These are phyloP conservation scores for Nothocercus julius DNA, from an alignment of 2,113 vertebrate genomes.

Conservation along the genomic window DNA sequence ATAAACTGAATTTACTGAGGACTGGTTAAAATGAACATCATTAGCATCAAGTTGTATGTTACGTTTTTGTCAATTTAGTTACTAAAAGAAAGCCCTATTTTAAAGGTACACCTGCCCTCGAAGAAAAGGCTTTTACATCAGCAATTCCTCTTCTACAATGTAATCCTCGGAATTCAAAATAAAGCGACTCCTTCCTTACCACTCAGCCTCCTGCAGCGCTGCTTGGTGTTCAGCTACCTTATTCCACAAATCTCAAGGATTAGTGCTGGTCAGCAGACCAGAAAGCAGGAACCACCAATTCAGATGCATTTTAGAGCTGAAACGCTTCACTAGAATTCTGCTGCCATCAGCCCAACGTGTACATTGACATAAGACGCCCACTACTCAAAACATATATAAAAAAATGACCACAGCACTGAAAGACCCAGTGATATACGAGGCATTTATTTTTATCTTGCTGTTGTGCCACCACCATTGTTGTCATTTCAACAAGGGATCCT, in stretches of 20 bases:
- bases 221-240: neutral
- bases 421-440: neutral
- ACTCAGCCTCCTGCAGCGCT: rapidly evolving
- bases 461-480: neutral
- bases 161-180: neutral
- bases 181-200: neutral
- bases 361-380: neutral
- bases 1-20: neutral
- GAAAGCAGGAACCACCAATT: neutral
- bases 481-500: neutral
- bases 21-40: neutral
- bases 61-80: neutral
- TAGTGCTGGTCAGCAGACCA: neutral
- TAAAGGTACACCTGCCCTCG: neutral
- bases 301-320: neutral
- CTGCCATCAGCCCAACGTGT: neutral
- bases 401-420: neutral
- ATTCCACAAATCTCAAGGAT: neutral
- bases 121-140: neutral
- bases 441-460: conserved; percentile 6
- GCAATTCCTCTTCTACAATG: neutral
- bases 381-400: neutral
- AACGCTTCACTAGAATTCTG: neutral
- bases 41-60: neutral
- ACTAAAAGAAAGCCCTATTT: neutral